These are phyloP conservation scores for Aphrophora alni DNA, from an alignment of 2,888 invertebrate genomes.

Conservation along the genomic window DNA sequence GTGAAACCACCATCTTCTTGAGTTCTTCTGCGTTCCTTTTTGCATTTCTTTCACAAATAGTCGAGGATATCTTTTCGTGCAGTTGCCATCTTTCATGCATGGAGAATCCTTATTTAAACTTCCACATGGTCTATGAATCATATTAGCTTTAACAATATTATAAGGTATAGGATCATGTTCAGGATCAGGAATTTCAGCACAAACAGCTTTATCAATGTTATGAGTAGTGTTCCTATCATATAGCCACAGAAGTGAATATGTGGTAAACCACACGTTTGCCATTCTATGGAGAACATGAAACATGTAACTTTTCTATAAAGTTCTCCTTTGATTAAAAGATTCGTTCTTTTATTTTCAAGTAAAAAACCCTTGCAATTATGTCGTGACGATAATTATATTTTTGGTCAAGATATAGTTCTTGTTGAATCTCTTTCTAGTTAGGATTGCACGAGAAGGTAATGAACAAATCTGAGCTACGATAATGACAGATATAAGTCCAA, in stretches of 20 bases:
- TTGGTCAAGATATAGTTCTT: neutral
- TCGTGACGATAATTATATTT: neutral
- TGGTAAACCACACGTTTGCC: neutral
- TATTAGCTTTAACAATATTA: too few relatives aligned
- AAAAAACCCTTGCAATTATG: neutral
- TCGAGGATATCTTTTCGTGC: neutral
- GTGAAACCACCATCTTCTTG: neutral
- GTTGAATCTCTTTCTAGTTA: neutral
- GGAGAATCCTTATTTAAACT: neutral
- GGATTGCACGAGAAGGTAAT: slow-evolving; percentile 47
- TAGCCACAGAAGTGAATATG: neutral
- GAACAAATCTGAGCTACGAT: slow-evolving; percentile 54
- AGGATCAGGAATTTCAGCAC: too few relatives aligned
- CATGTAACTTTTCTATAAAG: too few relatives aligned
- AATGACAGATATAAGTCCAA: neutral
- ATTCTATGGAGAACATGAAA: neutral
- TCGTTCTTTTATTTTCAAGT: neutral
- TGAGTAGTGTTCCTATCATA: neutral
- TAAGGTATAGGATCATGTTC: neutral
- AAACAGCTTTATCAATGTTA: too few relatives aligned
- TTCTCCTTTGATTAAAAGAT: slow-evolving; percentile 12
- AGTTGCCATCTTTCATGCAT: neutral
- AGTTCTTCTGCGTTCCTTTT: neutral
- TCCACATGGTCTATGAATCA: too few relatives aligned
- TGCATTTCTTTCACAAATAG: neutral